A percentile compares a stretch with the other conserved stretches of the same genome.
These are phyloP conservation scores for Trachythela sp. DNA, from an alignment of 64 coral and sea anemone genomes.

Conservation along the genomic window DNA sequence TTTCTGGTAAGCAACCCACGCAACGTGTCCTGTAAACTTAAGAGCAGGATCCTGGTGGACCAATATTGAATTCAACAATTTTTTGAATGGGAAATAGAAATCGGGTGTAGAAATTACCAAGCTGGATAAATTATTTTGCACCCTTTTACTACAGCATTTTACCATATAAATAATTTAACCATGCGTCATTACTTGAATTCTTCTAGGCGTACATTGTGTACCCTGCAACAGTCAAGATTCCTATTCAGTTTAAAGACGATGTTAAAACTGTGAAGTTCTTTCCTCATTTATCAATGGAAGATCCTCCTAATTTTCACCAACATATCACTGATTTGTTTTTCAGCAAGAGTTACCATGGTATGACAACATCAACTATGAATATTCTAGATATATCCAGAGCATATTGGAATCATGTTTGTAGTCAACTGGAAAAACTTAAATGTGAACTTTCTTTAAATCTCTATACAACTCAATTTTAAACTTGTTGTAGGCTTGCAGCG, in stretches of 20 bases:
- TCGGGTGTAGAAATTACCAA: too few species aligned
- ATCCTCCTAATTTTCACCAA: constrained; percentile 52
- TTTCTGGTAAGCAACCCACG: too few species aligned
- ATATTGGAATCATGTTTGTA: neutral
- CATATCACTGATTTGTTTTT: constrained; percentile 6
- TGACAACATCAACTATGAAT: neutral
- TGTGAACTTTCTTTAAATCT: neutral
- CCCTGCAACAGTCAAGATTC: constrained; percentile 50
- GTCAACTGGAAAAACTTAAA: neutral
- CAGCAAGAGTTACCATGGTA: neutral
- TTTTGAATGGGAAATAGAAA: too few species aligned
- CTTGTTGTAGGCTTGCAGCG: neutral
- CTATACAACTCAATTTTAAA: neutral
- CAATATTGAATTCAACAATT: too few species aligned
- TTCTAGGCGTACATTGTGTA: constrained; percentile 47
- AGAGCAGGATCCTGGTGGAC: too few species aligned
- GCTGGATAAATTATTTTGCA: neutral
- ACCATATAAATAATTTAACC: too few species aligned
- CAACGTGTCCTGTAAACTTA: too few species aligned
- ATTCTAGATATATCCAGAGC: neutral
- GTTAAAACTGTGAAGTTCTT: constrained; percentile 41
- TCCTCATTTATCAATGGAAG: constrained; percentile 67
- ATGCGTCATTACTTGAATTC: neutral
- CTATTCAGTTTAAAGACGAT: neutral
- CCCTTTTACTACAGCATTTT: neutral